A percentile compares a stretch with the other conserved stretches of the same genome.
Conservation (phyloP, 2,888 invertebrate genomes). For the Drosophila mimica region DNA sequence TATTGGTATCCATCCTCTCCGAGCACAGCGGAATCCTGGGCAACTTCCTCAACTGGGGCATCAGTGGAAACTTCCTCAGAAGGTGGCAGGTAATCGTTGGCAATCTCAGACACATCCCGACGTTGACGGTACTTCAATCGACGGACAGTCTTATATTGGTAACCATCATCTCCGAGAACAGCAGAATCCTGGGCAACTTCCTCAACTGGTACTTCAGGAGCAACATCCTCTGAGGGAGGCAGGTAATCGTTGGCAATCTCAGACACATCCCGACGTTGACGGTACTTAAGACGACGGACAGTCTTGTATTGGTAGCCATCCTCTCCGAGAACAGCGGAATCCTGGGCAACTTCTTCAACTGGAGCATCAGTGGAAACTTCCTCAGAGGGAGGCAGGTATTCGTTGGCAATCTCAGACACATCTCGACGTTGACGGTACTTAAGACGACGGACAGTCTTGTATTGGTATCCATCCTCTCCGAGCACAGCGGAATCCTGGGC, state of each 20-base stretch:
- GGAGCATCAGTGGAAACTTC: conserved; percentile 22
- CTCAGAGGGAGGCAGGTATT: conserved; percentile 48
- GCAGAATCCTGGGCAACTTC: conserved; percentile 47
- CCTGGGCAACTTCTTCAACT: conserved; percentile 39
- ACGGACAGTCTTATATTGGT: conserved; percentile 69
- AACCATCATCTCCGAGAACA: conserved; percentile 53
- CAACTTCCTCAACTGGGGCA: conserved; percentile 16
- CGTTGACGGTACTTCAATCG: conserved; percentile 66
- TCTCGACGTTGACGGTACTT: conserved; percentile 68
- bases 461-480: conserved; percentile 66
- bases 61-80: conserved; percentile 24
- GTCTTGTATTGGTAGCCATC: conserved; percentile 63
- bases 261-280: conserved; percentile 65
- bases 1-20: conserved; percentile 63
- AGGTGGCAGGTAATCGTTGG: conserved; percentile 50
- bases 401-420: conserved; percentile 56
- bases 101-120: conserved; percentile 63
- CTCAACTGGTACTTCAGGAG: conserved; percentile 29
- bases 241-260: conserved; percentile 61
- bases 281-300: conserved; percentile 59
- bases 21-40: conserved; percentile 52
- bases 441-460: conserved; percentile 67
- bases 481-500: conserved; percentile 52
- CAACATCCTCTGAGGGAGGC: conserved; percentile 55
- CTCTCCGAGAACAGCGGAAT: conserved; percentile 47